These are phyloP conservation scores for Bufotes viridis DNA, from an alignment of 2,797 vertebrate genomes.

Conservation along the genomic window DNA sequence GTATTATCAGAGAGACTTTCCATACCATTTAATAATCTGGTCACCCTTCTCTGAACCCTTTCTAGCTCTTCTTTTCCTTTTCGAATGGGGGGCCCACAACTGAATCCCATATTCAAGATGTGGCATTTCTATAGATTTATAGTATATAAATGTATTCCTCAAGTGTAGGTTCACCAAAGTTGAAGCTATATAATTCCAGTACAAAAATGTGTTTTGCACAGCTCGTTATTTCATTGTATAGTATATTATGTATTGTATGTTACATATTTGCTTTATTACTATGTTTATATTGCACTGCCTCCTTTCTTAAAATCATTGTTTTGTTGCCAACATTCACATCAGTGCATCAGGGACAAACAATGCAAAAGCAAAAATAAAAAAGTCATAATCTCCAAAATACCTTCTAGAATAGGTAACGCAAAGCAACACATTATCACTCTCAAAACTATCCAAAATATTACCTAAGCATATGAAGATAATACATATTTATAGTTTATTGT, in stretches of 20 bases:
- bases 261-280: background rate
- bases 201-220: background rate
- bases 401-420: constrained; percentile 28
- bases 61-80: no score
- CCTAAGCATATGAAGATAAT: constrained; percentile 46
- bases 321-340: constrained; percentile 15
- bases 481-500: constrained; percentile 56
- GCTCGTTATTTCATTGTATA: background rate
- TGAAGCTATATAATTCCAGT: background rate
- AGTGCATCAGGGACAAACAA: constrained; percentile 11
- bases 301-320: background rate
- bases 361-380: constrained; percentile 3
- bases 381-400: constrained; percentile 11
- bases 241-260: background rate
- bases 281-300: constrained; percentile 6
- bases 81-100: no score
- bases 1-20: no score
- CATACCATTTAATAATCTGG: no score
- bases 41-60: no score
- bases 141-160: no score
- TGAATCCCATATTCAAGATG: no score
- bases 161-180: no score
- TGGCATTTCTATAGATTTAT: no score
- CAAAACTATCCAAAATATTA: constrained; percentile 43
- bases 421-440: constrained; percentile 49